Base-by-base conservation (phyloP, 2,113 vertebrate species). In the Aix galericulata region DNA sequence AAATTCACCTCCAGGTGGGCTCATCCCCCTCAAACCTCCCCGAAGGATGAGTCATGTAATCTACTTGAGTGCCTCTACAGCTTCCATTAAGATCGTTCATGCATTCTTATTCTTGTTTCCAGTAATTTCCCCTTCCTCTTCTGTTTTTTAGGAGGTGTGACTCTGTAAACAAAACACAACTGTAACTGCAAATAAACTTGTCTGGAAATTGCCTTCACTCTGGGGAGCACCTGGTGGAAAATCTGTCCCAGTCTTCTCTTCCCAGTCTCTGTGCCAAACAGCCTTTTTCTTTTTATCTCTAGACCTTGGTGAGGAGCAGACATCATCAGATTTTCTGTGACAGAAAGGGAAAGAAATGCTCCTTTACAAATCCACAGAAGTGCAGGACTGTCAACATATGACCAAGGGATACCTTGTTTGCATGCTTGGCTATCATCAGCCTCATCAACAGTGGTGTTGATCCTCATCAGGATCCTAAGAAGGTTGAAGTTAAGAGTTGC, bases 1-100 rank as follows among this genome's bases (percentile, higher is more conserved):
- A 68, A 32, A 42, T 22, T 18, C 48, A 31, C 31, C 17, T 81
- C 46, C 16, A 31, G 0, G 0, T 4, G 13, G n/a, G 1, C 44
- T 58, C 4, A 11, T 40, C 36, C n/a, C 50, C 69, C 46, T 87
- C 77, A 72, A 17, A 75, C 15, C 3, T 53, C 26, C 10, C 60
- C 34, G 36, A 38, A 56, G 22, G 8, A 68, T 31, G 25, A n/a
- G 4, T 71, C 40, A 71, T 1, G 0, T 4, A 69, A 8, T 32
- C 31, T 29, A 29, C 36, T 75, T 10, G 38, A 59, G 9, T 11
- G 48, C 4, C 27, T 53, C 52, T 78, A 20, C 5, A 58, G 25
- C 22, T 38, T 64, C 67, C 4, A 5, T 6, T 55, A 34, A 78
- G 36, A 59, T 22, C 75, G 8, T 32, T 75, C 40, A 63, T 17